Base-by-base conservation (phyloP, 1,140 invertebrate species). In the Ylistrum balloti region DNA sequence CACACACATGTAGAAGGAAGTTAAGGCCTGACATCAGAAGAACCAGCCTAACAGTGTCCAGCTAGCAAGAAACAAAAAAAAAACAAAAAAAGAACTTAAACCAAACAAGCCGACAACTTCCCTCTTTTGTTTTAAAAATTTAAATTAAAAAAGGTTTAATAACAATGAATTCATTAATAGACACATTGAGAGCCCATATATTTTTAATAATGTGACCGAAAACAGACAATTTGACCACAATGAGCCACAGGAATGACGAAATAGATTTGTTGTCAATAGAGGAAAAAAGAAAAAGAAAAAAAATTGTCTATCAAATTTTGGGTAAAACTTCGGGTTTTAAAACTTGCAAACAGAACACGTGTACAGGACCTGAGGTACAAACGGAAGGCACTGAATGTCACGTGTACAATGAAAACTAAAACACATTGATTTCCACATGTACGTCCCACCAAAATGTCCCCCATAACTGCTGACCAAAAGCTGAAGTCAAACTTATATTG, bases 331-430 rank as follows among this genome's bases (percentile, higher is more conserved):
- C 28, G 56, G 22, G 56, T 74, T 74, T 74, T 74, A 74, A 74
- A 74, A 74, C n/a, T 74, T 74, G 56, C n/a, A 22, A 74, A 74
- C 56, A 11, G 56, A 74, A 74, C 56, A 74, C 5, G 56, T 28
- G 56, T n/a, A 74, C n/a, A 74, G 56, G 56, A 74, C 56, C 56
- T 74, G 56, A 74, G 56, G 56, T 74, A 74, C 56, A 11, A 74
- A 74, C 56, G n/a, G 56, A 74, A 74, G 56, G 56, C 56, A 74
- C 56, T 74, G 56, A 74, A 74, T 74, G 9, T 74, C 56, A 74
- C 56, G 56, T 74, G 56, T 74, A 74, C 56, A 74, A 74, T 74
- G 56, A n/a, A n/a, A 74, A 74, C n/a, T 74, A 74, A 74, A n/a
- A n/a, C 15, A n/a, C 17, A n/a, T 48, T 2, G 5, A 74, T n/a